phyloP scores from a whole-genome alignment of 2,113 vertebrate genomes.

The Chauna torquata region DNA sequence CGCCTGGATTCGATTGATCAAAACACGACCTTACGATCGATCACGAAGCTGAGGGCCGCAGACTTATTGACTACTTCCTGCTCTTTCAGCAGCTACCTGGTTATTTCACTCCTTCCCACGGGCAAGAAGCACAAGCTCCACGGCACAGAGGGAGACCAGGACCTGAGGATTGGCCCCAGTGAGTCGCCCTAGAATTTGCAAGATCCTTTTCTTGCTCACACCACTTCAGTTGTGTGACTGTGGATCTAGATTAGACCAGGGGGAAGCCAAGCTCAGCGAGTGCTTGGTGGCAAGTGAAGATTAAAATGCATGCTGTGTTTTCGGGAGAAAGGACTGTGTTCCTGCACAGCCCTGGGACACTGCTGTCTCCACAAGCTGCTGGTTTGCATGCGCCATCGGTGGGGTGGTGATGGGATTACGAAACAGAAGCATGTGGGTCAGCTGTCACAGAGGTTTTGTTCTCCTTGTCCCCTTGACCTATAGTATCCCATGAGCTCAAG shows the following conservation, averaged over 20 bases:
- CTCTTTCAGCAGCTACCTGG: neutral
- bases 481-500: neutral
- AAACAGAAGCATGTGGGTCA: neutral
- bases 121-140: neutral
- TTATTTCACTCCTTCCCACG: neutral
- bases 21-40: neutral
- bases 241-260: neutral
- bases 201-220: neutral
- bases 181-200: neutral
- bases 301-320: neutral
- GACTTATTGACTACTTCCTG: conserved; percentile 1
- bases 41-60: neutral
- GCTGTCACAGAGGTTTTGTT: neutral
- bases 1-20: neutral
- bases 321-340: neutral
- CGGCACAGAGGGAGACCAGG: neutral
- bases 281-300: neutral
- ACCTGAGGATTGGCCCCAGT: neutral
- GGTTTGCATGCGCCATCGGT: fast-evolving
- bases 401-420: neutral
- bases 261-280: neutral
- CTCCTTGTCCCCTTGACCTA: neutral
- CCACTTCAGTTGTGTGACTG: neutral
- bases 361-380: neutral
- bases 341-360: neutral